Evolutionary conservation across 2,888 invertebrate species (phyloP), one percentile per base, ranked within the genome.

Genomic region (Pemphredon lugubris): DNA sequence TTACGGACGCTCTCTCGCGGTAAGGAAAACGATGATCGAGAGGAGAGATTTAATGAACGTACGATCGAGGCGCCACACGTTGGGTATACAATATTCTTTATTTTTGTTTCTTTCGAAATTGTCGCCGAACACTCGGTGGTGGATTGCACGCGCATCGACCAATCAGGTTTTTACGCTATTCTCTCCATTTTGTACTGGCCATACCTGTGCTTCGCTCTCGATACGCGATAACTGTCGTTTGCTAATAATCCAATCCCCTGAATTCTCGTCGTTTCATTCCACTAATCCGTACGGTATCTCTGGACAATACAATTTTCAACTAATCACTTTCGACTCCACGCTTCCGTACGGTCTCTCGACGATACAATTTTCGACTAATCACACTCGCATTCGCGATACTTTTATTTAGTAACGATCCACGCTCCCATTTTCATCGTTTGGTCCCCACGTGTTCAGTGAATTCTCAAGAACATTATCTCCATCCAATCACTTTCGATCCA

Each of bases 21-120:
- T 47, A 26, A 59, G 57, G 55, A 60, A 64, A 75, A 78, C 75
- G 77, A 77, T 74, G 73, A 64, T 60, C 73, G 77, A 61, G 77
- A 45, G 53, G 58, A 26, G n/a, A 72, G 71, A 77, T 68, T 80
- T 75, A 78, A 79, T 79, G 68, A 79, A 79, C 73, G 79, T n/a
- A 51, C 65, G 71, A 75, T 77, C 73, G 63, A 76, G 47, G 44
- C 59, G 65, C 63, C 65, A 68, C 55, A 61, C 47, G 55, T 77
- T 48, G 69, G 67, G 61, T 79, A 77, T 55, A 80, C 61, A 77
- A 54, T 79, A 79, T 73, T 81, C 75, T 79, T 79, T 79, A 81
- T 79, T 77, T n/a, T 68, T 72, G 72, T 45, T 58, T 69, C 44
- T 26, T 40, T 61, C n/a, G n/a, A n/a, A 51, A 51, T 60, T 65